Percentiles rank a stretch among this genome's conserved stretches.
phyloP scores from a whole-genome alignment of 2,888 invertebrate species.

The Enchytraeus crypticus region DNA sequence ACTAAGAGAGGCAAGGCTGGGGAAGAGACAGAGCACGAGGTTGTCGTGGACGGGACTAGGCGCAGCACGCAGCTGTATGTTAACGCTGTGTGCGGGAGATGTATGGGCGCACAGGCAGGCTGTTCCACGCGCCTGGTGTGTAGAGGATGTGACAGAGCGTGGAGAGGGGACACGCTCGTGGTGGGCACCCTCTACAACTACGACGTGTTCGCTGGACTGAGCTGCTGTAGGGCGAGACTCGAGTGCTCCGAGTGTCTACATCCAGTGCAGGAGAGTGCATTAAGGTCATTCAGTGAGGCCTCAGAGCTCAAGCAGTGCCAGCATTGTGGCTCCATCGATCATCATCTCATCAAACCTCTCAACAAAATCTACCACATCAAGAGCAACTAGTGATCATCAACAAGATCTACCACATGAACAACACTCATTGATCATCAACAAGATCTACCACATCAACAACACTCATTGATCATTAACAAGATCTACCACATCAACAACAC shows the following conservation, averaged over 20 bases:
- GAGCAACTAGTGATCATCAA: no score
- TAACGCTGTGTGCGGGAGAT: slow-evolving; percentile 75
- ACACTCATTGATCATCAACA: no score
- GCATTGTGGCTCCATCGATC: slow-evolving; percentile 78
- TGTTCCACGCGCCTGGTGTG: slow-evolving; percentile 31
- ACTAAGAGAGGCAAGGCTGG: no score
- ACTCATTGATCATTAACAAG: no score
- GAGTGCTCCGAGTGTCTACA: slow-evolving; percentile 73
- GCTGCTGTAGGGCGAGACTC: slow-evolving; percentile 84
- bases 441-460: no score
- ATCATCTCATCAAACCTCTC: slow-evolving; percentile 87
- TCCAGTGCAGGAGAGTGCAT: slow-evolving; percentile 28
- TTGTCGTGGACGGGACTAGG: no score
- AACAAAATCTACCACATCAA: slow-evolving; percentile 8
- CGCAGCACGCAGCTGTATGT: slow-evolving; percentile 66
- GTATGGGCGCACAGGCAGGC: slow-evolving; percentile 64
- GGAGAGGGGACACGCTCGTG: slow-evolving; percentile 76
- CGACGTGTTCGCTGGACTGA: slow-evolving; percentile 93
- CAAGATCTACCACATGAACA: no score
- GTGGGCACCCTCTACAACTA: slow-evolving; percentile 85
- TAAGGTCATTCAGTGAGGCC: slow-evolving; percentile 90
- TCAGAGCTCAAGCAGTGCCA: slow-evolving; percentile 74
- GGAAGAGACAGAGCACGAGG: no score
- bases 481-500: no score
- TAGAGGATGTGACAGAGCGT: slow-evolving; percentile 37